Base-by-base conservation (phyloP, 2,797 vertebrate genomes). In the Tapera naevia region DNA sequence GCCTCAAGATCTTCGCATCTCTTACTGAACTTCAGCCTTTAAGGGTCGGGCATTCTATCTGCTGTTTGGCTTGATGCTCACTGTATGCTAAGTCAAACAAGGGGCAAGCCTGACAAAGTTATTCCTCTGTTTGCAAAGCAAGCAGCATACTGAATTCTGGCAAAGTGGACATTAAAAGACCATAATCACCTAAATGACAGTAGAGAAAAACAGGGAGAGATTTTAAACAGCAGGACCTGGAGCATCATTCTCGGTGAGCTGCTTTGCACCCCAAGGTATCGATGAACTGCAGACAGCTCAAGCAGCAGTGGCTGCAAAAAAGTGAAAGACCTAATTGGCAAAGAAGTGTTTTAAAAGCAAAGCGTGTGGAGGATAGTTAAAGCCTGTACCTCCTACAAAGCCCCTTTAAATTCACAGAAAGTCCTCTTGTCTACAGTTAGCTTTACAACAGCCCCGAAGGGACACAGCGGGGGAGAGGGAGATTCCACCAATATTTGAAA, bases 81-180 rank as follows among this genome's bases (percentile, higher is more conserved):
- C 23, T 91, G 85, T 94, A 93, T 84, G 61, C 79, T 74, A 94
- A 97, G 94, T 86, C 90, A 95, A 95, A 94, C 89, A 93, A 78
- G 78, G 62, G 91, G 81, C 71, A 88, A 13, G 66, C 41, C 88
- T 28, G 82, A 51, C 56, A 5, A 43, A 91, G 48, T 93, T 90
- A 87, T 62, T 82, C 65, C 54, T 86, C 39, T 93, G 86, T 91
- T 96, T 91, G 92, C 86, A 93, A 81, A 83, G 89, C 85, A 82
- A 85, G 86, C 60, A 90, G 85, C 33, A 33, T 10, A 17, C 37
- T 65, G 81, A 54, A 73, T 96, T 73, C 35, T 72, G 82, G 87
- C 85, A 81, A 86, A 84, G 60, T 2, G 24, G 82, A 21, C 57
- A 37, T 67, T 79, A 67, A 94, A 84, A 94, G 74, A 83, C 67